phyloP scores from a whole-genome alignment of 2,113 vertebrate species.

The Corapipo altera region DNA sequence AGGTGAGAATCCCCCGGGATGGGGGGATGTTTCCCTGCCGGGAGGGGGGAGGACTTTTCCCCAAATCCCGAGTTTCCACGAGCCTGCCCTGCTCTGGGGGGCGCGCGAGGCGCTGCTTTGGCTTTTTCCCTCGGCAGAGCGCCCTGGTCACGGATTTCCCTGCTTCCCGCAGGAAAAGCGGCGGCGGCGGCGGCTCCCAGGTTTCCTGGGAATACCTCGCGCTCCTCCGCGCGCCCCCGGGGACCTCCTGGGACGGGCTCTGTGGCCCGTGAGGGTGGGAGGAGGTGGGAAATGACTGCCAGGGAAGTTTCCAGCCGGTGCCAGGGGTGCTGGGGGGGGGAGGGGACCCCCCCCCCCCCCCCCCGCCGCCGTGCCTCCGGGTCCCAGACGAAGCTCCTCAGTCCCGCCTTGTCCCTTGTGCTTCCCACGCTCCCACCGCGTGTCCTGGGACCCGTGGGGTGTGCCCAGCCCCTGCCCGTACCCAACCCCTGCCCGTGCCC shows the following conservation, averaged over 20 bases:
- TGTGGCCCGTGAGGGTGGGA: background rate
- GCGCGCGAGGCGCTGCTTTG: background rate
- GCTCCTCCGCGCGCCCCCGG: background rate
- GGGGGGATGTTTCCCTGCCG: background rate
- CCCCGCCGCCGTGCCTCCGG: background rate
- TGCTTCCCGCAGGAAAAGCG: background rate
- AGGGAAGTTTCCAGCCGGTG: background rate
- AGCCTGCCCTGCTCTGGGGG: background rate
- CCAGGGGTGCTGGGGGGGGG: background rate
- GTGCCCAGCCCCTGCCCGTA: too few relatives aligned
- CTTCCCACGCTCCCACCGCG: background rate
- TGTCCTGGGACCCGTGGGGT: rapidly evolving
- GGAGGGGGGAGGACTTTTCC: background rate
- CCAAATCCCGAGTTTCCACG: background rate
- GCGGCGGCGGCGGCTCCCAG: background rate
- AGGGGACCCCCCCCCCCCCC: too few relatives aligned
- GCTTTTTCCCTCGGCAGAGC: background rate
- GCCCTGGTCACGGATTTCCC: background rate
- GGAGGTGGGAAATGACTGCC: background rate
- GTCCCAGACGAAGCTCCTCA: background rate
- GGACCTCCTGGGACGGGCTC: background rate
- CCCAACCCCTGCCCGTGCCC: too few relatives aligned
- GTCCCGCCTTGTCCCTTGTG: background rate
- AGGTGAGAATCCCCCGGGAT: rapidly evolving
- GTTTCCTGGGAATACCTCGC: background rate